A percentile compares a stretch with the other conserved stretches of the same genome.
These are phyloP conservation scores for Drosophila neotestacea DNA, from an alignment of 2,888 invertebrate species.

Conservation along the genomic window DNA sequence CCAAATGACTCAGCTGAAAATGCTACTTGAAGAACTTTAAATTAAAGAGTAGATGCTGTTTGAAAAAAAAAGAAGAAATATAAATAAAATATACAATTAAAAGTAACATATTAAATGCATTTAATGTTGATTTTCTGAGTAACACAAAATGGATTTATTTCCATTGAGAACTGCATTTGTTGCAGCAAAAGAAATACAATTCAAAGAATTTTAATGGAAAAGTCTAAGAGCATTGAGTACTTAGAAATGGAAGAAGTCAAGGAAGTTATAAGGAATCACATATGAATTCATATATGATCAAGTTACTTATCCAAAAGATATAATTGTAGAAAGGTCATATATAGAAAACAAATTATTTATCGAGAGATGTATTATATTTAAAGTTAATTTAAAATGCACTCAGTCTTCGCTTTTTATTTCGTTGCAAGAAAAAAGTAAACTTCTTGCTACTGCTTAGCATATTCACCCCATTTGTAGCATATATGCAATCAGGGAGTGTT, in stretches of 20 bases:
- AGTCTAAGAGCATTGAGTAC: too few species aligned
- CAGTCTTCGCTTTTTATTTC: not conserved
- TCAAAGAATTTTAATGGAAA: too few species aligned
- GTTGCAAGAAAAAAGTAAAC: not conserved
- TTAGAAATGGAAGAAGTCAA: too few species aligned
- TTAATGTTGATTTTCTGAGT: not conserved
- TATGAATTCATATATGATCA: not conserved
- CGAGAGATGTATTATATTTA: too few species aligned
- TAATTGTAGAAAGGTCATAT: too few species aligned
- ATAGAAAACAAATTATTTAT: too few species aligned
- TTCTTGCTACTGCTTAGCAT: not conserved
- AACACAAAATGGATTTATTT: not conserved
- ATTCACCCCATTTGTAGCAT: not conserved
- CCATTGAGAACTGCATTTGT: too few species aligned
- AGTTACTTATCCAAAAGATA: too few species aligned
- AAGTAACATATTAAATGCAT: not conserved
- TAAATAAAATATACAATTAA: not conserved
- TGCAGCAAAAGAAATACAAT: not conserved
- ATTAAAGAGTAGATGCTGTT: not conserved
- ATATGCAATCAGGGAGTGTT: conserved; percentile 39
- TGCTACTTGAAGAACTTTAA: not conserved
- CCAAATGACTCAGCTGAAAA: conserved; percentile 17
- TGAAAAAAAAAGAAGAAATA: not conserved
- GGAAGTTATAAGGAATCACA: too few species aligned
- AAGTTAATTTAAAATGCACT: not conserved